These are phyloP conservation scores for Melanostoma mellinum DNA, from an alignment of 2,888 invertebrate genomes.

Conservation along the genomic window DNA sequence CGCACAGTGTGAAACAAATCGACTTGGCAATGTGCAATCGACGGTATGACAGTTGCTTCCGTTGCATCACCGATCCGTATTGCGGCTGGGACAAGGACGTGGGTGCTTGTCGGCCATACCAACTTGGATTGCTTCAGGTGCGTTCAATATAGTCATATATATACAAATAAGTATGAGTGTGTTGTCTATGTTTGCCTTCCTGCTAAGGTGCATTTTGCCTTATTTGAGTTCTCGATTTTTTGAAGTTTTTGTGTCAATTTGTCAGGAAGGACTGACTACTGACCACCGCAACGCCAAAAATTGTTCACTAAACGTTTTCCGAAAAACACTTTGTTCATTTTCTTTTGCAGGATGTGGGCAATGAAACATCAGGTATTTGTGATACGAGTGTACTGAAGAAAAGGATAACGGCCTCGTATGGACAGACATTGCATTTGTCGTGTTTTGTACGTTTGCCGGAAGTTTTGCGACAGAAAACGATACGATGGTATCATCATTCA, in stretches of 20 bases:
- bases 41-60: conserved; percentile 94
- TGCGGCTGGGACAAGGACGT: conserved; percentile 98
- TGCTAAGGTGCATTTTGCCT: conserved; percentile 2
- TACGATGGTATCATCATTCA: conserved; percentile 94
- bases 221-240: conserved; percentile 31
- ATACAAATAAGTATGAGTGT: neutral
- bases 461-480: conserved; percentile 90
- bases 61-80: conserved; percentile 97
- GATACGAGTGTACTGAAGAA: conserved; percentile 94
- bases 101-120: conserved; percentile 92
- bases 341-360: conserved; percentile 92
- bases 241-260: conserved; percentile 53
- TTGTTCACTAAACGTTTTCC: conserved; percentile 65
- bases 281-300: conserved; percentile 30
- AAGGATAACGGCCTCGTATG: conserved; percentile 95
- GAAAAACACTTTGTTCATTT: conserved; percentile 31
- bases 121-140: conserved; percentile 87
- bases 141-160: conserved; percentile 56
- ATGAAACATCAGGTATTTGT: conserved; percentile 94
- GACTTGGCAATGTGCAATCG: conserved; percentile 94
- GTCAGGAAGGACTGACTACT: conserved; percentile 31
- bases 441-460: conserved; percentile 96
- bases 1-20: conserved; percentile 93
- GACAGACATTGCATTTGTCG: conserved; percentile 94
- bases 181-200: neutral